Base-by-base conservation (phyloP, 1,140 invertebrate genomes). In the Euwallacea similis region DNA sequence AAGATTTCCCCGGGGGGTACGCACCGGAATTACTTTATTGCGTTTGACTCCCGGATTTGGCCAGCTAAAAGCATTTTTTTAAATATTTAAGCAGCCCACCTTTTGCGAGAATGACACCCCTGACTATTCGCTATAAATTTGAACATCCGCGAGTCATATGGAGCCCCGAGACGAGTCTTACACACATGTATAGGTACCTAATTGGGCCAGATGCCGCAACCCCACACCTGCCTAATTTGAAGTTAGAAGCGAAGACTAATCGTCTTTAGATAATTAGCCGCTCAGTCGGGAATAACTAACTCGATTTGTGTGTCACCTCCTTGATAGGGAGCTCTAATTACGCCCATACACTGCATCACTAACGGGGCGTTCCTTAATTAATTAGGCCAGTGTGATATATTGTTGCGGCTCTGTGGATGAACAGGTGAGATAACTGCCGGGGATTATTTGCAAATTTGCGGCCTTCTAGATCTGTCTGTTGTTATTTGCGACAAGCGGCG, bases 191-290 rank as follows among this genome's bases (percentile, higher is more conserved):
- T 33, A 33, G 47, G 47, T 11, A 13, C 47, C 47, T 33, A 50
- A 50, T 13, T 13, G 10, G 47, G 13, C 47, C 10, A 6, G 21
- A 33, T 33, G 21, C 21, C 21, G 21, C 8, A 42, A 42, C 62
- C 7, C 62, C 15, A 21, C 46, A 64, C 62, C 62, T 64, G 62
- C 46, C 33, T 64, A 64, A 64, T 64, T 64, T 64, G 62, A 64
- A 64, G 62, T 64, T 64, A 64, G 59, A 8, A 61, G 62, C 62
- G 42, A 50, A 50, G 62, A 64, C 44, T 64, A 64, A 64, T 64
- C 62, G 62, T 64, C 62, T 64, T 64, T 64, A 53, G 62, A 64
- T 64, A 64, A 64, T 64, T 64, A 64, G 62, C 62, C 21, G 59
- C 59, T 61, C 42, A 61, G 33, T 61, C 59, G 59, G 42, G 59